Evolutionary conservation across 2,797 vertebrate genomes (phyloP).

Genomic region (Novumbra hubbsi): DNA sequence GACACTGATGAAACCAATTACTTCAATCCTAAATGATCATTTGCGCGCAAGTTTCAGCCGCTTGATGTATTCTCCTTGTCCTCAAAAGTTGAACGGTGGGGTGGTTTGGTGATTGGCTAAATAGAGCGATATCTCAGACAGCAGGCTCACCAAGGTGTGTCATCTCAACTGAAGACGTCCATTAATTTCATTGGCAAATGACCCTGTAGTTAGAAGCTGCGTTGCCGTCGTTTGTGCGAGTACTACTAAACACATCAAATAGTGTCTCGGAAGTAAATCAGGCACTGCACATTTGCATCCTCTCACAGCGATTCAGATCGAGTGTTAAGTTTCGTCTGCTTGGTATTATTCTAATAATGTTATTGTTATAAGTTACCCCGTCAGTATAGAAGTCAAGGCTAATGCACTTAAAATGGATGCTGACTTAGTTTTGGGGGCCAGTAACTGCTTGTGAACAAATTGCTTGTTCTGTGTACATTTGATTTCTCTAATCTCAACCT

Average conservation of each 20-base stretch:
- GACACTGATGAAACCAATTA: constrained; percentile 97
- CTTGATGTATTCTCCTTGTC: constrained; percentile 61
- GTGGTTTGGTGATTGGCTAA: constrained; percentile 83
- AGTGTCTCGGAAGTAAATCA: not conserved
- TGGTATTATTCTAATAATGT: constrained; percentile 18
- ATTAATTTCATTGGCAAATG: constrained; percentile 47
- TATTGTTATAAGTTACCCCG: not conserved
- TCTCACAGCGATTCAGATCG: not conserved
- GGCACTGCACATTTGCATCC: not conserved
- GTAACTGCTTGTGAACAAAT: constrained; percentile 45
- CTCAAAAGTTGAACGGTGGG: constrained; percentile 77
- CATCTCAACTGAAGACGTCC: constrained; percentile 12
- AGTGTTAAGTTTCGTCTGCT: not conserved
- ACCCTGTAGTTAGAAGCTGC: not conserved
- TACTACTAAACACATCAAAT: not conserved
- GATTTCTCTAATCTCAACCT: constrained; percentile 9
- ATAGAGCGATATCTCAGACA: constrained; percentile 75
- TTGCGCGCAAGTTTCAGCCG: constrained; percentile 78
- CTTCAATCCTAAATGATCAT: constrained; percentile 93
- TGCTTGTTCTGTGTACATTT: constrained; percentile 34
- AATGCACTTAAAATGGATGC: constrained; percentile 3
- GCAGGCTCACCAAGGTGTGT: not conserved
- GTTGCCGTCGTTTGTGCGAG: not conserved
- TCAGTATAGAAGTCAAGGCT: constrained; percentile 6
- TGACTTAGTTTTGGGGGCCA: not conserved